These are phyloP conservation scores for Polydrusus pterygomalis DNA, from an alignment of 2,888 invertebrate genomes.

Conservation along the genomic window DNA sequence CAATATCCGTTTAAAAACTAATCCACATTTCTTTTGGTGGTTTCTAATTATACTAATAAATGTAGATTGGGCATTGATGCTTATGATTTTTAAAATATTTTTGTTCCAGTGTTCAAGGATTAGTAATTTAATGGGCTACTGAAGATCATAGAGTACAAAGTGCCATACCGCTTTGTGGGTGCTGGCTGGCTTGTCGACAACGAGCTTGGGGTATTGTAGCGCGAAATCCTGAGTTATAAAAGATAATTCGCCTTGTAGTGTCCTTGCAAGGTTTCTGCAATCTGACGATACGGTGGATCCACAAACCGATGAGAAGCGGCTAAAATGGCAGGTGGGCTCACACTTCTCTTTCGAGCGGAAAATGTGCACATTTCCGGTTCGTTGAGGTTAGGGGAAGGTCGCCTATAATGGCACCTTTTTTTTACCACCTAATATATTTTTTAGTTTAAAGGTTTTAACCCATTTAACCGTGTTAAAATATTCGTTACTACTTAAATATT, in stretches of 20 bases:
- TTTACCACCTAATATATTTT: too few relatives aligned
- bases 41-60: not conserved
- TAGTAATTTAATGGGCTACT: constrained; percentile 15
- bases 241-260: not conserved
- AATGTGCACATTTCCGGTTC: too few relatives aligned
- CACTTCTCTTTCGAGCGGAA: not conserved
- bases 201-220: not conserved
- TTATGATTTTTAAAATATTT: not conserved
- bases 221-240: not conserved
- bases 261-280: constrained; percentile 22
- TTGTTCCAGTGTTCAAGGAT: not conserved
- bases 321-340: not conserved
- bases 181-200: constrained; percentile 1
- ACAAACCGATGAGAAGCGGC: not conserved
- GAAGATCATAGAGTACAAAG: not conserved
- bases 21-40: not conserved
- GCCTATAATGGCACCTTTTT: too few relatives aligned
- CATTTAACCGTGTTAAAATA: too few relatives aligned
- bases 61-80: not conserved
- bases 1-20: not conserved
- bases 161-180: constrained; percentile 17
- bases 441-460: too few relatives aligned
- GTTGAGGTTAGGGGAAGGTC: too few relatives aligned
- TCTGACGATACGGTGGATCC: not conserved
- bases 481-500: too few relatives aligned